Evolutionary conservation across 1,140 invertebrate species (phyloP).

Genomic region (Dendrolimus kikuchii): DNA sequence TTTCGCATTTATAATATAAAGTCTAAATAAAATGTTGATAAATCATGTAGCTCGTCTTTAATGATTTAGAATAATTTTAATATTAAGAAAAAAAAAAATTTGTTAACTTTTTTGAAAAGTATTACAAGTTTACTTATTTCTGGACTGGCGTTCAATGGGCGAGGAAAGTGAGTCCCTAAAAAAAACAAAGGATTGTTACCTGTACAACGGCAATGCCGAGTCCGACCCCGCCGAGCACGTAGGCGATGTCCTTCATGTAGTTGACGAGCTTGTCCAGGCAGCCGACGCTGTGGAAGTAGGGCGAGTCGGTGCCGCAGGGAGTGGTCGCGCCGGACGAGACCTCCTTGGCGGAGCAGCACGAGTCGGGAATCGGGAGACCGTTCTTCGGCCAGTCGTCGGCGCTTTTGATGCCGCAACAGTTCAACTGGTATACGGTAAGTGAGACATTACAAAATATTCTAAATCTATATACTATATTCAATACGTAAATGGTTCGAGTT

Average conservation of each 20-base stretch:
- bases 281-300: conserved; percentile 64
- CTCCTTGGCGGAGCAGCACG: conserved; percentile 78
- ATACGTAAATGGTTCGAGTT: too few relatives aligned
- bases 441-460: too few relatives aligned
- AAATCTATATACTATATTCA: too few relatives aligned
- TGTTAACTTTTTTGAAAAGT: too few relatives aligned
- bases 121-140: too few relatives aligned
- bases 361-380: conserved; percentile 75
- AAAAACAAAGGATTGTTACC: conserved; percentile 62
- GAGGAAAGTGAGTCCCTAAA: too few relatives aligned
- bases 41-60: too few relatives aligned
- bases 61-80: too few relatives aligned
- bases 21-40: too few relatives aligned
- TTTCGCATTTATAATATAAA: too few relatives aligned
- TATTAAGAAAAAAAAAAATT: too few relatives aligned
- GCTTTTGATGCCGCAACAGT: conserved; percentile 85
- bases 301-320: conserved; percentile 27
- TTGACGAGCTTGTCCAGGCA: conserved; percentile 78
- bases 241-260: conserved; percentile 78
- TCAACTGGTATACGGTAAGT: conserved; percentile 69
- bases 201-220: conserved; percentile 85
- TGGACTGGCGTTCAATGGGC: too few relatives aligned
- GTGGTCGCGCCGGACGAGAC: conserved; percentile 72
- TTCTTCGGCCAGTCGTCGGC: conserved; percentile 79
- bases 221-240: conserved; percentile 83